Conservation (phyloP, 2,113 vertebrate genomes). For the Turnix velox region DNA sequence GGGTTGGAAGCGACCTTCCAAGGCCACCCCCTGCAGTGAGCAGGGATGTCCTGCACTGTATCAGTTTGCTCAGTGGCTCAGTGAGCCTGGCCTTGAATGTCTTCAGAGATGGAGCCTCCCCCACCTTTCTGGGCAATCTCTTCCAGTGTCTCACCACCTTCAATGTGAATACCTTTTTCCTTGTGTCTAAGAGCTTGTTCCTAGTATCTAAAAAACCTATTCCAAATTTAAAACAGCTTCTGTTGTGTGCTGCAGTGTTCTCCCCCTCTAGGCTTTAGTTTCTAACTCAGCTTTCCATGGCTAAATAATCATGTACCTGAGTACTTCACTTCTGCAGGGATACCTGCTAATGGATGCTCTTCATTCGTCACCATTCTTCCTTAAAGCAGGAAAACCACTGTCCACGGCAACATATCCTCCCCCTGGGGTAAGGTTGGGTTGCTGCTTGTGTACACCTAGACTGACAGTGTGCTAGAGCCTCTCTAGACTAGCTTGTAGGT, state of each 20-base stretch:
- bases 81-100: too few species aligned
- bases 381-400: constrained; percentile 63
- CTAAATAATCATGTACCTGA: constrained; percentile 40
- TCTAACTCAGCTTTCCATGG: neutral
- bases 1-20: too few species aligned
- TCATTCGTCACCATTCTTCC: constrained; percentile 63
- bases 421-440: constrained; percentile 55
- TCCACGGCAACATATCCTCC: constrained; percentile 16
- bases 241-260: neutral
- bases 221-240: neutral
- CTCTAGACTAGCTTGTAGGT: constrained; percentile 30
- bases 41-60: too few species aligned
- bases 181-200: neutral
- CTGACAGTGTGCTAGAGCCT: neutral
- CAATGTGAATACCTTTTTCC: neutral
- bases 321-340: constrained; percentile 66
- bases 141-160: too few species aligned
- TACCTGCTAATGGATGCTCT: constrained; percentile 49
- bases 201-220: too few species aligned
- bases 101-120: too few species aligned
- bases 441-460: constrained; percentile 18
- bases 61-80: too few species aligned
- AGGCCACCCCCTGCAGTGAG: too few species aligned
- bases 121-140: too few species aligned
- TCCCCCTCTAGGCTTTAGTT: neutral